phyloP scores from a whole-genome alignment of 2,888 invertebrate species.

The Sicus ferrugineus region DNA sequence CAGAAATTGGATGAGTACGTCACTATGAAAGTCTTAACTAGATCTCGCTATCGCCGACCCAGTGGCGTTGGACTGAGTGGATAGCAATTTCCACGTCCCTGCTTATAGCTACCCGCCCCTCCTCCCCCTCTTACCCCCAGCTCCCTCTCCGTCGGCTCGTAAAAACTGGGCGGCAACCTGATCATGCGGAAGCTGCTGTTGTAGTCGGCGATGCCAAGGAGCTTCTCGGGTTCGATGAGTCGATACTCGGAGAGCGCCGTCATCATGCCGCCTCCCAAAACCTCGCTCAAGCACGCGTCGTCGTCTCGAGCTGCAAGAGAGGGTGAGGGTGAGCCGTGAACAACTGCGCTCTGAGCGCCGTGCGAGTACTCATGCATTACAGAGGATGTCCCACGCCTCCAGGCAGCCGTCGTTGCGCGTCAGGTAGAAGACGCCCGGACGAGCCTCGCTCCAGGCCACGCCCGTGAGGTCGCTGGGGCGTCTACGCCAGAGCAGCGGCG shows the following conservation, averaged over 20 bases:
- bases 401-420: conserved; percentile 77
- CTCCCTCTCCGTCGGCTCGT: conserved; percentile 65
- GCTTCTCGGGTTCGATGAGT: conserved; percentile 68
- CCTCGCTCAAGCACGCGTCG: conserved; percentile 72
- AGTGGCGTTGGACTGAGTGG: too few relatives aligned
- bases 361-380: conserved; percentile 42
- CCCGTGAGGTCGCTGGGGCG: conserved; percentile 69
- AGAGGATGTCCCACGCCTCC: conserved; percentile 82
- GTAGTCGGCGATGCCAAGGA: conserved; percentile 74
- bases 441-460: conserved; percentile 78
- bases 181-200: conserved; percentile 75
- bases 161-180: conserved; percentile 68
- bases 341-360: too few relatives aligned
- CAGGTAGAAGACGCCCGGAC: conserved; percentile 76
- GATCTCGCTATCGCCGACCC: too few relatives aligned
- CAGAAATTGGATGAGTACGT: neutral
- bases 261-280: conserved; percentile 74
- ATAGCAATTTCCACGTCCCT: too few relatives aligned
- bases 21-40: too few relatives aligned
- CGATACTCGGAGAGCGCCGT: conserved; percentile 72
- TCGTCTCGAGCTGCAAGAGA: conserved; percentile 61
- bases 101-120: too few relatives aligned
- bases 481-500: conserved; percentile 75
- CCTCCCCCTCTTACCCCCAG: conserved; percentile 51
- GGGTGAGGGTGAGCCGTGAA: too few relatives aligned